Base-by-base conservation (phyloP, 2,888 invertebrate species). In the Eilema griseolum region DNA sequence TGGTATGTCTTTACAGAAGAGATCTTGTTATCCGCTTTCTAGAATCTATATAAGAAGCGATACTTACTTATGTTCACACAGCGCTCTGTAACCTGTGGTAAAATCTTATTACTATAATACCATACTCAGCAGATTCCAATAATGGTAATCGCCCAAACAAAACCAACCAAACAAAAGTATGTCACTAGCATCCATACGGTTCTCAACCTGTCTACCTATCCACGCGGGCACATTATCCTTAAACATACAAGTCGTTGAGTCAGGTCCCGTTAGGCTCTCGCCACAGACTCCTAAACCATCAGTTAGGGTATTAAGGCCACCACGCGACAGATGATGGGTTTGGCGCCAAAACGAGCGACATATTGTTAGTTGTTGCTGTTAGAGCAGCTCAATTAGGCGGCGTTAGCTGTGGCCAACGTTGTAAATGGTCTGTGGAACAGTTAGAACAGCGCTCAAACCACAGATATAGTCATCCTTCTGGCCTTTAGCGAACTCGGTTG, bases 191-290 rank as follows among this genome's bases (percentile, higher is more conserved):
- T 37, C 26, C 28, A 41, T 66, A 57, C 23, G 16, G 57, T 28
- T 14, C 31, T 24, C 16, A 46, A 46, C 24, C 57, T 8, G 60
- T 20, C 20, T 16, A n/a, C 56, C 37, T 20, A 24, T 57, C 66
- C 28, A 61, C 61, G 14, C 26, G 23, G 64, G 7, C 26, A 3
- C 8, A 31, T 59, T 69, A 69, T 70, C 63, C n/a, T 64, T 64
- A 31, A 37, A 14, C 28, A 61, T 57, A 41, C 20, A 12, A 37
- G 20, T 8, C 14, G n/a, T 52, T 28, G 59, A 41, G 31, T 24
- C 37, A 26, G 24, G 66, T 72, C 61, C 82, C 83, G 82, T 81
- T 82, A 77, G 52, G 67, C 79, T 82, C 83, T 82, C 82, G 78
- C 83, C 76, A 67, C 16, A 31, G 28, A 72, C 66, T 75, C 80